Conservation (phyloP, 2,113 vertebrate species). For the Epinephelus cyanopodus region DNA sequence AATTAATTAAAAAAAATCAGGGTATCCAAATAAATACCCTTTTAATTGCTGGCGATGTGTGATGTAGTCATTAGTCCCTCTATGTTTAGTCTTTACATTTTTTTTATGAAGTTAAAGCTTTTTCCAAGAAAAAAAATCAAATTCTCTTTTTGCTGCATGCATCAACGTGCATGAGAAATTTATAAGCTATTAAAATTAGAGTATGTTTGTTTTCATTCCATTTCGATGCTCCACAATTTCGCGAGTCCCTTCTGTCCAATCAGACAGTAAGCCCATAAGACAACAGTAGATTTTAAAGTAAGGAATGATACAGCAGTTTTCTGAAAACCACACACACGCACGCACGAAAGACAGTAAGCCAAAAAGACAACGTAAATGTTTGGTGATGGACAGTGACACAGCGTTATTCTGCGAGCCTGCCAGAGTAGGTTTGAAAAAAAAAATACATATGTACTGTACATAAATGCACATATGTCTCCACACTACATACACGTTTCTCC, state of each 20-base stretch:
- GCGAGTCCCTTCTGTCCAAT: constrained; percentile 15
- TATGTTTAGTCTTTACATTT: neutral
- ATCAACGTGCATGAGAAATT: constrained; percentile 14
- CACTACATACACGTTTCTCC: neutral
- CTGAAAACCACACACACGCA: neutral
- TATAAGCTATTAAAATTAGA: constrained; percentile 42
- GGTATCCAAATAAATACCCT: neutral
- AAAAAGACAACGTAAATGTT: constrained; percentile 9
- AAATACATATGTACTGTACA: neutral
- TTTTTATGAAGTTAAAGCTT: neutral
- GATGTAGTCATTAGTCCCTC: neutral
- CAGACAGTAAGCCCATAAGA: constrained; percentile 36
- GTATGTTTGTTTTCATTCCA: constrained; percentile 33
- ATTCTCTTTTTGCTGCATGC: neutral
- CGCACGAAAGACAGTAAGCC: neutral
- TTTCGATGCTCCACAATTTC: neutral
- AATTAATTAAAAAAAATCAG: constrained; percentile 20
- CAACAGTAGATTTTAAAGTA: constrained; percentile 32
- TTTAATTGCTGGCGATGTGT: constrained; percentile 12
- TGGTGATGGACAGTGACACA: constrained; percentile 26
- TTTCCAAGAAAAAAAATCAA: neutral
- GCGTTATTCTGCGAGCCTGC: constrained; percentile 3
- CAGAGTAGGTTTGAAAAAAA: constrained; percentile 7
- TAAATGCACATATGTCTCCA: neutral
- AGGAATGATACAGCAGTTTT: constrained; percentile 32